Evolutionary conservation across 2,113 vertebrate genomes (phyloP).

Genomic region (Neoarius graeffei): DNA sequence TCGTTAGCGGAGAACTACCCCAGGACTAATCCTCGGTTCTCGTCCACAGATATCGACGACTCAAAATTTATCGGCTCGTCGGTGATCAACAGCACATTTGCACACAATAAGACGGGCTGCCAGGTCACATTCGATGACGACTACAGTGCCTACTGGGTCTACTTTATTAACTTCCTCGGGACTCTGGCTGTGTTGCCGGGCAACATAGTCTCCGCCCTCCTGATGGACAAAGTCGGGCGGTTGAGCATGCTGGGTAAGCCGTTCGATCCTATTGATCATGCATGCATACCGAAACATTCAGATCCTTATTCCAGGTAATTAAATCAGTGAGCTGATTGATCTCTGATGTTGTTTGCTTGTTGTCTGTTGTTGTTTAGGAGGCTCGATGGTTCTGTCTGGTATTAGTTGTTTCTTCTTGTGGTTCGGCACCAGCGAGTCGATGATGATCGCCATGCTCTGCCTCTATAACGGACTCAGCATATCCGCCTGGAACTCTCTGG

Average conservation of each 20-base stretch:
- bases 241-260: conserved; percentile 92
- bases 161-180: conserved; percentile 98
- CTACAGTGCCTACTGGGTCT: conserved; percentile 99
- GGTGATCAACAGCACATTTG: conserved; percentile 87
- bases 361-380: conserved; percentile 74
- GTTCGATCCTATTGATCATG: not conserved
- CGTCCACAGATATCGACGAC: conserved; percentile 84
- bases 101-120: conserved; percentile 89
- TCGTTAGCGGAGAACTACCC: no score
- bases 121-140: conserved; percentile 97
- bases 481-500: conserved; percentile 97
- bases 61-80: conserved; percentile 88
- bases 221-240: conserved; percentile 98
- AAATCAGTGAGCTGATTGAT: not conserved
- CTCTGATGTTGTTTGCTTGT: not conserved
- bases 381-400: conserved; percentile 96
- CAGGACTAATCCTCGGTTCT: not conserved
- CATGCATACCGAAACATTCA: not conserved
- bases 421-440: conserved; percentile 97
- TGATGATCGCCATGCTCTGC: conserved; percentile 99
- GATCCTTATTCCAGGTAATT: not conserved
- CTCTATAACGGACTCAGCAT: conserved; percentile 97
- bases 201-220: conserved; percentile 95
- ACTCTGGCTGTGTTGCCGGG: conserved; percentile 94
- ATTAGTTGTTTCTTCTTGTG: conserved; percentile 98